phyloP scores from a whole-genome alignment of 2,113 vertebrate genomes.

The Oriolus oriolus region DNA sequence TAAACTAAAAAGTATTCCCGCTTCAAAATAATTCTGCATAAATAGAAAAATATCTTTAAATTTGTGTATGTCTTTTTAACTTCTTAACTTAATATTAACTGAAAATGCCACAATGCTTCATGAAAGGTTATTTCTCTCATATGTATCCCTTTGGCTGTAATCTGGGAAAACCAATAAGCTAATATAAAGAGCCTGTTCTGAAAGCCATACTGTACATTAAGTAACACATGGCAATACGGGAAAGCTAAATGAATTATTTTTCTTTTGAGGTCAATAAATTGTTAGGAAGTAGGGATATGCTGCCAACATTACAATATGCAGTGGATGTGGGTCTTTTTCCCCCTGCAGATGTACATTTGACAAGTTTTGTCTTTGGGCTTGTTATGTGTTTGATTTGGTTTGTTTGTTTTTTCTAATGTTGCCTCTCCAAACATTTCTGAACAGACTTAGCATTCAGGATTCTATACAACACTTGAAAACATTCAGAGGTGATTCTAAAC shows the following conservation, averaged over 20 bases:
- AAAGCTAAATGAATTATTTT: background rate
- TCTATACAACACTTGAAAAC: background rate
- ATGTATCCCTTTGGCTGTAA: background rate
- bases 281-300: background rate
- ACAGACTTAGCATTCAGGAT: background rate
- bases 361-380: background rate
- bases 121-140: background rate
- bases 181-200: background rate
- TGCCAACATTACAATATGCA: background rate
- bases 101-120: background rate
- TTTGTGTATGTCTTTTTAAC: background rate
- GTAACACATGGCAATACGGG: background rate
- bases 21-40: conserved; percentile 14
- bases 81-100: background rate
- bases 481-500: background rate
- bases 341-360: background rate
- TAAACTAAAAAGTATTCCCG: background rate
- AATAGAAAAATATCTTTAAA: conserved; percentile 11
- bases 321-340: accelerated
- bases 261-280: background rate
- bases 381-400: background rate
- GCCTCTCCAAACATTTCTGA: background rate
- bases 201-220: background rate
- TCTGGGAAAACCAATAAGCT: background rate
- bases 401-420: background rate